A percentile compares a stretch with the other conserved stretches of the same genome.
Conservation (phyloP, 2,113 vertebrate genomes). For the Puntigrus tetrazona region DNA sequence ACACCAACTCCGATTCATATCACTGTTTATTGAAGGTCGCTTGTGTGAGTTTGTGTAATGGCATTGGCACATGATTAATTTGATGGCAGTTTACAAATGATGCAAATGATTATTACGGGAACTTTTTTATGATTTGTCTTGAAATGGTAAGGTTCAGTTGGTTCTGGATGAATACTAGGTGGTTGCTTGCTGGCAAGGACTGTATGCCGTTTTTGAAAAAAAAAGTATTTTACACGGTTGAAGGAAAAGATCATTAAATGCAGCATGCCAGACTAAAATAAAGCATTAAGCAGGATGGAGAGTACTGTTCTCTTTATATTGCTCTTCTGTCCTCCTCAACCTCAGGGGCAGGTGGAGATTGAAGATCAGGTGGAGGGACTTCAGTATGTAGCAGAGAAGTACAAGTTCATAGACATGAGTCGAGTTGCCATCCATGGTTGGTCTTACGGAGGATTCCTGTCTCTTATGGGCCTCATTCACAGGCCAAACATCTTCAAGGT, state of each 20-base stretch:
- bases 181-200: not conserved
- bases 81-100: not conserved
- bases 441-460: slow-evolving; percentile 96
- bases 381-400: slow-evolving; percentile 92
- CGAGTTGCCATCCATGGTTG: slow-evolving; percentile 95
- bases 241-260: not conserved
- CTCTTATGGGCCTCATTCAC: slow-evolving; percentile 96
- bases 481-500: slow-evolving; percentile 95
- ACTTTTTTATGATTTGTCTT: too few relatives aligned
- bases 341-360: slow-evolving; percentile 94
- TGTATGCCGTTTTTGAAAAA: not conserved
- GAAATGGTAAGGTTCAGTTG: too few relatives aligned
- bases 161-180: not conserved
- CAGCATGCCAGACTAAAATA: not conserved
- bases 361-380: slow-evolving; percentile 97
- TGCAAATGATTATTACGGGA: too few relatives aligned
- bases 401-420: slow-evolving; percentile 91
- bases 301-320: not conserved
- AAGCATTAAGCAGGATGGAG: not conserved
- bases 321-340: not conserved
- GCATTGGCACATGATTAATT: not conserved
- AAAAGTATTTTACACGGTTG: not conserved
- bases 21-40: not conserved
- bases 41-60: not conserved
- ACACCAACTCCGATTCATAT: not conserved